A percentile compares a stretch with the other conserved stretches of the same genome.
Evolutionary conservation across 1,140 invertebrate species (phyloP).

Genomic region (Coboldia fuscipes): DNA sequence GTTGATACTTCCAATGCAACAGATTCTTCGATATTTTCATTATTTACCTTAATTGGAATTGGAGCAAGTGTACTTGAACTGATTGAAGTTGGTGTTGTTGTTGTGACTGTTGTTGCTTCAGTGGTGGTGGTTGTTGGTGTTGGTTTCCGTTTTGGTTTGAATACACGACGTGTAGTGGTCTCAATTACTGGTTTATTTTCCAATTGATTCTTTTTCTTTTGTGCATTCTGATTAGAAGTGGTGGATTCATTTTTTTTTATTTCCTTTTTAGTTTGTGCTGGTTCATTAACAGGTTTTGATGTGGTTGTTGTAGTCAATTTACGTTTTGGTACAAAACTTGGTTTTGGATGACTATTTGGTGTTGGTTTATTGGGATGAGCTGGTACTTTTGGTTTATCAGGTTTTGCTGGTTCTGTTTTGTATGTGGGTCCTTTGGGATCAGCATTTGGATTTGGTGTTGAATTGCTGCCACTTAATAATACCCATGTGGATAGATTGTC

Average conservation of each 20-base stretch:
- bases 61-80: slow-evolving; percentile 7
- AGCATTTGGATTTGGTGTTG: slow-evolving; percentile 10
- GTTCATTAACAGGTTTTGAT: slow-evolving; percentile 8
- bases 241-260: slow-evolving; percentile 6
- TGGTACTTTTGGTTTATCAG: slow-evolving; percentile 9
- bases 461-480: slow-evolving; percentile 31
- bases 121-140: slow-evolving; percentile 7
- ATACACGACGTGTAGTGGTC: too few species aligned
- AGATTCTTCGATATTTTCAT: slow-evolving; percentile 21
- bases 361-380: slow-evolving; percentile 12
- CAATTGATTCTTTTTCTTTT: slow-evolving; percentile 7
- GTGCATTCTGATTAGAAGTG: neutral
- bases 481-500: slow-evolving; percentile 55
- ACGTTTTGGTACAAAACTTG: slow-evolving; percentile 2
- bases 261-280: slow-evolving; percentile 7
- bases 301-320: slow-evolving; percentile 2
- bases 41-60: slow-evolving; percentile 10
- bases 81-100: slow-evolving; percentile 7
- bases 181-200: too few species aligned
- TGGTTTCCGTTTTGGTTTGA: slow-evolving; percentile 11
- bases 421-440: slow-evolving; percentile 6
- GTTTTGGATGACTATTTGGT: slow-evolving; percentile 6
- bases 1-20: slow-evolving; percentile 6
- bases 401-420: slow-evolving; percentile 4
- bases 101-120: slow-evolving; percentile 10